Evolutionary conservation across 2,888 invertebrate species (phyloP), one percentile per base, ranked within the genome.

Genomic region (Hyposoter dolosus): DNA sequence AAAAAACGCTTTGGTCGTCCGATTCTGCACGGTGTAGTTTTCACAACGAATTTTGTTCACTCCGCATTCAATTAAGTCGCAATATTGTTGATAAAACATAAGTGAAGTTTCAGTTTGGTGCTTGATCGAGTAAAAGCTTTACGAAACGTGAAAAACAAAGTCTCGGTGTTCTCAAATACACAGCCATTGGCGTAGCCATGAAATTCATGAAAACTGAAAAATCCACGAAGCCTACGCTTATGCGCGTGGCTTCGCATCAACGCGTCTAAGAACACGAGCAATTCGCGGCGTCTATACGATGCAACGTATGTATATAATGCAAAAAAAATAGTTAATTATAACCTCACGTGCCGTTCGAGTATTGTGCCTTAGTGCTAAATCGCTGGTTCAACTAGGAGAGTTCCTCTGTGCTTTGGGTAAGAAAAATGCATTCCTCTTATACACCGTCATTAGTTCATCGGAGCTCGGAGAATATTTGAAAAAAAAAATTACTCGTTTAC

Each of bases 311-410:
- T 69, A 82, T 80, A 85, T 85, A 81, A 74, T 77, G 83, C 80
- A 80, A 85, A 85, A 88, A 89, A 89, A 88, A 89, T 87, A 86
- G 86, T 87, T 90, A 91, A 90, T 90, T 89, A 90, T 91, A 92
- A 92, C 91, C 91, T 91, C 84, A 87, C 82, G 88, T 88, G 79
- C 77, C 56, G 82, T 74, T 85, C 74, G 88, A 89, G 88, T 89
- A 86, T 87, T 88, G 75, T 89, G 88, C 87, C 89, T 90, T 89
- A 87, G 76, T 90, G 85, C 85, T 84, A 82, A 87, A 83, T 74
- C 71, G 71, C 56, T 81, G 63, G 77, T 83, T 83, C 76, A 68
- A n/a, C 56, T 28, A 69, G 56, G 40, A 66, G 68, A 72, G 68
- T 68, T 56, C 53, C n/a, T 35, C 32, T 28, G 72, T 43, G 12